Evolutionary conservation across 2,888 invertebrate species (phyloP), one percentile per base, ranked within the genome.

Genomic region (Strigamia maritima): DNA sequence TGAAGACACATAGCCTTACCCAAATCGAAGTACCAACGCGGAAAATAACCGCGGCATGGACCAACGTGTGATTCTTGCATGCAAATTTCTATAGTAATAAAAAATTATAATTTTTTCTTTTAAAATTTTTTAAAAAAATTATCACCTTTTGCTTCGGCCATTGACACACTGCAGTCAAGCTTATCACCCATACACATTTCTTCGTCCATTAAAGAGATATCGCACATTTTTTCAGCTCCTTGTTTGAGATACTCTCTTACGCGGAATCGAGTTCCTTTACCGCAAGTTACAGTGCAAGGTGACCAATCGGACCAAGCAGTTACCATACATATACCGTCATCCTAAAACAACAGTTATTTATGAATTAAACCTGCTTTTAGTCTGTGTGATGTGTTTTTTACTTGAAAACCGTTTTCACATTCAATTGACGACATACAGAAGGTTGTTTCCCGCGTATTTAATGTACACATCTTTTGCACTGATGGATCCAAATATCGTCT

Each of bases 1-100:
- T 93, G 90, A 83, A 91, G 91, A 85, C 98, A 98, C 35, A 89
- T 88, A 28, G 90, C 90, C 49, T 89, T 89, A 28, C 89, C 85
- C 31, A 88, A 88, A 85, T 97, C 93, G 86, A 91, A 97, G 87
- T 93, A 92, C 92, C 94, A 99, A 80, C 97, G 91, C 83, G 91
- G 91, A 87, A 94, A 95, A 84, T 90, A 89, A 0, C 94, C 97
- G 80, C 93, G 90, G 86, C 98, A 98, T 0, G 94, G 94, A 0
- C 98, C 98, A 35, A 88, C 87, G 82, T 94, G 93, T 31, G 90
- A 89, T 24, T 90, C 88, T 85, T 93, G 91, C 89, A 92, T 91
- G 85, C 97, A 97, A 79, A 94, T 78, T 65, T 65, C 78, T 78
- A 31, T 22, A 6, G 16, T n/a, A 78, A 65, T 16, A 26, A 28